Conservation (phyloP, 2,113 vertebrate genomes). For the Hiodon tergisus region DNA sequence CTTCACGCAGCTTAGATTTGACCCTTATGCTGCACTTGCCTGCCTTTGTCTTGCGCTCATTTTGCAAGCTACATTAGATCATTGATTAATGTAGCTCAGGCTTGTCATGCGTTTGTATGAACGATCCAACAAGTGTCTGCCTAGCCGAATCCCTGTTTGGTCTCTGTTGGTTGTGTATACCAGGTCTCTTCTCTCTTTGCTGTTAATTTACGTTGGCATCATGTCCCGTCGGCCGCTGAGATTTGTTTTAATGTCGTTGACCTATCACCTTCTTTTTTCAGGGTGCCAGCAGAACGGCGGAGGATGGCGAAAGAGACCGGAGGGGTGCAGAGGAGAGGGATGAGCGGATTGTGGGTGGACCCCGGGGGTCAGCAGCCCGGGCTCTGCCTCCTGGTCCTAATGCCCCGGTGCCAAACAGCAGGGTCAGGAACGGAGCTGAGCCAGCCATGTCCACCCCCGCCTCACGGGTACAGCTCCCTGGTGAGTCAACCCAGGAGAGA, state of each 20-base stretch:
- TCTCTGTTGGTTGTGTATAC: neutral
- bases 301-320: slow-evolving; percentile 87
- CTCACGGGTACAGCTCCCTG: slow-evolving; percentile 81
- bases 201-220: neutral
- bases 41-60: no score
- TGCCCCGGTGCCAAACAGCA: slow-evolving; percentile 72
- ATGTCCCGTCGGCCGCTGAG: neutral
- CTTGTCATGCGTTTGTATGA: no score
- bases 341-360: slow-evolving; percentile 79
- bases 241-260: neutral
- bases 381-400: slow-evolving; percentile 67
- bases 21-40: no score
- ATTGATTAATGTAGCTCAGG: no score
- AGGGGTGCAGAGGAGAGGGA: slow-evolving; percentile 81
- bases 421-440: slow-evolving; percentile 81
- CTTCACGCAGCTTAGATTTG: no score
- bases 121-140: no score
- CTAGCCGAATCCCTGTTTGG: no score
- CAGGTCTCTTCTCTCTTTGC: no score
- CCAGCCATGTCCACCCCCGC: slow-evolving; percentile 79
- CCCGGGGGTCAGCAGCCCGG: slow-evolving; percentile 67
- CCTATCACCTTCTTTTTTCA: slow-evolving; percentile 40
- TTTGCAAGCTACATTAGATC: no score
- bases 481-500: slow-evolving; percentile 47
- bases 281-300: slow-evolving; percentile 84